Base-by-base conservation (phyloP, 2,797 vertebrate genomes). In the Clarias fuscus region DNA sequence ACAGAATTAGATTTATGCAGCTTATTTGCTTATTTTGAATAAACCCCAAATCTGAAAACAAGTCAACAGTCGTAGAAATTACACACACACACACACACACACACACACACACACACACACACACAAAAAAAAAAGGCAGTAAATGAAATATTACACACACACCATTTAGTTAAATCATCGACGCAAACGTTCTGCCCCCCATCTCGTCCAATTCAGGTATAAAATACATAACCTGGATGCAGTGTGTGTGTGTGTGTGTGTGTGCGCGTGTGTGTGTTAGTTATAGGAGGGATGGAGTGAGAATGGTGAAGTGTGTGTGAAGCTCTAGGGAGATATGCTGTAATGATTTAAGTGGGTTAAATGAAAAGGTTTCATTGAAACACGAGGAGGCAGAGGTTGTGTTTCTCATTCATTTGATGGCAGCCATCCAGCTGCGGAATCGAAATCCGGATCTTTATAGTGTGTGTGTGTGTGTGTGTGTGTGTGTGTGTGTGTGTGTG, bases 341-440 rank as follows among this genome's bases (percentile, higher is more conserved):
- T 90, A 88, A 89, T 89, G 73, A 80, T 89, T 87, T 88, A 85
- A 86, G 67, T 76, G 86, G 82, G 87, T 89, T 85, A 88, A 64
- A 88, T 88, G 87, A 86, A 85, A 86, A 84, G 88, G 75, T 85
- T 86, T 88, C 64, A 83, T 85, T 81, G 82, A 86, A 84, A 79
- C 76, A 70, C 58, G 61, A 72, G 56, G 80, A 88, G 88, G 84
- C 85, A 84, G 78, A 84, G 79, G 84, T 86, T 83, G 67, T 61
- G 65, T 83, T 82, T 83, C 80, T 71, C 37, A 77, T 71, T 27
- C 71, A 68, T 30, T 33, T 48, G 24, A 83, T 86, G 85, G 85
- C 81, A 86, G 64, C 30, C 84, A 71, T 88, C 87, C 84, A 88
- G 84, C 84, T 83, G n/a, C 56, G 22, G 56, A 48, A 40, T 78